phyloP scores from a whole-genome alignment of 2,113 vertebrate genomes.

The Thalassoma bifasciatum region DNA sequence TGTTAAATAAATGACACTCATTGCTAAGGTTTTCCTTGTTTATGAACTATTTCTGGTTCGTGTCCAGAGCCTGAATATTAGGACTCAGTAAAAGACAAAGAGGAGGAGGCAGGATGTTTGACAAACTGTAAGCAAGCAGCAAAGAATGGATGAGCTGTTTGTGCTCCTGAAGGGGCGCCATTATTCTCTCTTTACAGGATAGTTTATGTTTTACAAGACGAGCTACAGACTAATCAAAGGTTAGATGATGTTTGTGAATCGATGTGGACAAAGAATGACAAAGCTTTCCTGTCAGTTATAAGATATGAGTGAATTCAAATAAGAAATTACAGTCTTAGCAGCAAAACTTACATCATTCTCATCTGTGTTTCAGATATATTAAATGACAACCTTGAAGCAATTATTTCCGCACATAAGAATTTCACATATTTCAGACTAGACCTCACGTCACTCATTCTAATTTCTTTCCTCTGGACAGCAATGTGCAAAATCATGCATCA shows the following conservation, averaged over 20 bases:
- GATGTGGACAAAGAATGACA: background rate
- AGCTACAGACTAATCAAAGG: background rate
- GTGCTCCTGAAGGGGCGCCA: conserved; percentile 14
- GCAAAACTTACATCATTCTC: conserved; percentile 5
- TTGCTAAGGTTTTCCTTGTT: conserved; percentile 37
- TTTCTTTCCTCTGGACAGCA: conserved; percentile 20
- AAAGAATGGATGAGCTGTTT: conserved; percentile 26
- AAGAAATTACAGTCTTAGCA: conserved; percentile 5
- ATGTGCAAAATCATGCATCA: conserved; percentile 53
- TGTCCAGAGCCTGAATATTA: conserved; percentile 26
- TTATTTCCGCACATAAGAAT: conserved; percentile 38
- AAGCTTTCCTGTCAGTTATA: background rate
- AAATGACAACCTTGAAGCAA: conserved; percentile 21
- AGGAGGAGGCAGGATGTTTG: background rate
- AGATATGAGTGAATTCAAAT: background rate
- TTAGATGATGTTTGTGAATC: background rate
- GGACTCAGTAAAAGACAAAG: conserved; percentile 13
- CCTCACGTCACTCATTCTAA: conserved; percentile 14
- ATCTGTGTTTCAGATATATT: conserved; percentile 16
- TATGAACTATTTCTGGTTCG: conserved; percentile 1
- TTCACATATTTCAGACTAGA: conserved; percentile 10
- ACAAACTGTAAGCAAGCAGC: conserved; percentile 1
- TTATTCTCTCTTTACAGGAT: conserved; percentile 18
- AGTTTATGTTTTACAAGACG: conserved; percentile 31
- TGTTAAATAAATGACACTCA: background rate